A percentile compares a stretch with the other conserved stretches of the same genome.
phyloP scores from a whole-genome alignment of 2,113 vertebrate species.

The Dunckerocampus dactyliophorus region DNA sequence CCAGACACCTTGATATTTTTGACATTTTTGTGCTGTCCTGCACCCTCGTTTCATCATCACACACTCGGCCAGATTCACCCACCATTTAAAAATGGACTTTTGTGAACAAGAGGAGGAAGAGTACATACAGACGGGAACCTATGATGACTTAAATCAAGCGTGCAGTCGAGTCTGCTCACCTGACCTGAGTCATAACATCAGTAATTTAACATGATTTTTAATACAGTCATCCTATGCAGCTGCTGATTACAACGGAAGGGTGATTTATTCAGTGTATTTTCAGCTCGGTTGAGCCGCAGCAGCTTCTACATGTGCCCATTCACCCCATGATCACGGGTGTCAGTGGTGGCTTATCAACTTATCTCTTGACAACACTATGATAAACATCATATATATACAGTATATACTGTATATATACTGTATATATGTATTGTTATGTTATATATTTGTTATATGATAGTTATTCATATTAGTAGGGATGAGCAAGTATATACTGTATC shows the following conservation, averaged over 20 bases:
- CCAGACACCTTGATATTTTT: constrained; percentile 37
- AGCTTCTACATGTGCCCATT: constrained; percentile 23
- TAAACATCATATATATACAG: too few species aligned
- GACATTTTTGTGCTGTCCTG: constrained; percentile 41
- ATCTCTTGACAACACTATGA: too few species aligned
- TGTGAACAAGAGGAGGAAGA: too few species aligned
- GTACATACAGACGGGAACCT: constrained; percentile 18
- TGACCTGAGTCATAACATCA: constrained; percentile 45
- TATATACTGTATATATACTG: too few species aligned
- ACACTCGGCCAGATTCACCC: background rate
- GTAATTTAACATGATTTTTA: constrained; percentile 71
- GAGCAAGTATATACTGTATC: too few species aligned
- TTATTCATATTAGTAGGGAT: too few species aligned
- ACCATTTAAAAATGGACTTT: too few species aligned
- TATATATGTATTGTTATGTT: too few species aligned
- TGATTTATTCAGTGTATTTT: constrained; percentile 54
- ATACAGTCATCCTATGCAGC: constrained; percentile 59
- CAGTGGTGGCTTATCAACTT: constrained; percentile 12
- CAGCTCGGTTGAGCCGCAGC: constrained; percentile 35
- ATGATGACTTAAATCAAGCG: constrained; percentile 47
- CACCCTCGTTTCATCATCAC: constrained; percentile 33
- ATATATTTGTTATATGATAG: too few species aligned
- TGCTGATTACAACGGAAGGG: constrained; percentile 52
- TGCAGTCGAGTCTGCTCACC: constrained; percentile 35
- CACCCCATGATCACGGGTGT: constrained; percentile 10